A percentile compares a stretch with the other conserved stretches of the same genome.
These are phyloP conservation scores for Tetranychus truncatus DNA, from an alignment of 2,888 invertebrate species.

Conservation along the genomic window DNA sequence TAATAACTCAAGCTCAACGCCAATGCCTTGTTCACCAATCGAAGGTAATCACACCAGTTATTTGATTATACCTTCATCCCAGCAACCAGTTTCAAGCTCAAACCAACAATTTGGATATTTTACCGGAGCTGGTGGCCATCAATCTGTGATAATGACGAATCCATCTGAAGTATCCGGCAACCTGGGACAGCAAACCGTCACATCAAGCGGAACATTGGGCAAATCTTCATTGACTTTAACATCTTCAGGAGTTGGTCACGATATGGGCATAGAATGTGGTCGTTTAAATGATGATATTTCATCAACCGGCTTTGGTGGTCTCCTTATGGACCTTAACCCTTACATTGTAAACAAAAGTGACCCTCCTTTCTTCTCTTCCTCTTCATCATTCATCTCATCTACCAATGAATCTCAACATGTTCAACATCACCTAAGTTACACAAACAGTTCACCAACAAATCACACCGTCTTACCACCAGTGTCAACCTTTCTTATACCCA, in stretches of 20 bases:
- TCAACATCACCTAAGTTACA: constrained; percentile 7
- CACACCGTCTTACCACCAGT: constrained; percentile 18
- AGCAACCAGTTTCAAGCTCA: neutral
- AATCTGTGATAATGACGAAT: constrained; percentile 10
- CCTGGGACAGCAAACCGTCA: neutral
- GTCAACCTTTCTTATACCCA: constrained; percentile 21
- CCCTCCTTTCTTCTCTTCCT: constrained; percentile 1
- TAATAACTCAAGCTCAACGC: neutral
- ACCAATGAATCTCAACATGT: constrained; percentile 18
- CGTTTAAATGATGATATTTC: constrained; percentile 23
- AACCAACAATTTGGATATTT: neutral
- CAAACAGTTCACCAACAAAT: neutral
- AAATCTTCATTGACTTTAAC: neutral
- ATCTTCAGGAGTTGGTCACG: neutral
- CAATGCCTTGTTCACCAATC: constrained; percentile 2
- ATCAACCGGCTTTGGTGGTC: constrained; percentile 10
- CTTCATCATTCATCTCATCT: constrained; percentile 9
- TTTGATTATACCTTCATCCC: neutral
- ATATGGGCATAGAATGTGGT: constrained; percentile 27
- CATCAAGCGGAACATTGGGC: neutral
- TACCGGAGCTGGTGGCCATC: neutral
- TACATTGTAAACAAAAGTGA: constrained; percentile 20
- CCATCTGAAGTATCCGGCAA: no score
- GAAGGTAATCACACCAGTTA: neutral
- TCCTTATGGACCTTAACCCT: constrained; percentile 21